Conservation (phyloP, 1,140 invertebrate species). For the Nasonia vitripennis region DNA sequence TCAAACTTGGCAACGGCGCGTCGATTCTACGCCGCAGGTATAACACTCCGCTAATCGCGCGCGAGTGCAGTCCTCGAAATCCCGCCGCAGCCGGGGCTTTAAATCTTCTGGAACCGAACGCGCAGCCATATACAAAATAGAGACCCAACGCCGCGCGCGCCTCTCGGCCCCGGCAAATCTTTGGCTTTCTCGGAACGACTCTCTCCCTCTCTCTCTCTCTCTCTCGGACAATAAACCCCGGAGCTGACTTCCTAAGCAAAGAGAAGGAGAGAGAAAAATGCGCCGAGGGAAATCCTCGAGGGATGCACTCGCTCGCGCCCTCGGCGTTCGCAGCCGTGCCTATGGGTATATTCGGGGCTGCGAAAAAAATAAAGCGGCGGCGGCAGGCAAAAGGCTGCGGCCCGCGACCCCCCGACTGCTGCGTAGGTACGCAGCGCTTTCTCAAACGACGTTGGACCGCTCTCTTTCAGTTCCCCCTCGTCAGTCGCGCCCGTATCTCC, state of each 20-base stretch:
- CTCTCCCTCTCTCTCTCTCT: neutral
- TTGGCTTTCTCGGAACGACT: neutral
- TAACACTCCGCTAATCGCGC: too few species aligned
- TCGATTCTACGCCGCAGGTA: too few species aligned
- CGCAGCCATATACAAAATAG: too few species aligned
- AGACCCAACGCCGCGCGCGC: too few species aligned
- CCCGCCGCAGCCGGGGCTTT: too few species aligned
- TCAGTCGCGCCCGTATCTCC: neutral
- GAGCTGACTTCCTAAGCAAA: neutral
- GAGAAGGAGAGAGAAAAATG: neutral
- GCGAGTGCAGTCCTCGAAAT: too few species aligned
- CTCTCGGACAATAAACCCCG: neutral
- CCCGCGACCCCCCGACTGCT: neutral
- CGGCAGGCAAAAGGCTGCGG: neutral
- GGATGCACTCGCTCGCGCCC: conserved; percentile 5
- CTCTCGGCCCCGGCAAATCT: neutral
- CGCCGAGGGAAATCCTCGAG: neutral
- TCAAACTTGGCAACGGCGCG: too few species aligned
- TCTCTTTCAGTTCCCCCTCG: neutral
- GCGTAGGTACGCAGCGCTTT: neutral
- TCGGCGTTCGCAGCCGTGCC: neutral
- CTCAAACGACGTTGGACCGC: conserved; percentile 15
- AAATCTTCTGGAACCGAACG: too few species aligned
- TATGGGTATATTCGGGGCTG: too few species aligned
- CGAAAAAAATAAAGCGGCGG: neutral